Conservation (phyloP, 2,797 vertebrate genomes). For the Emys orbicularis region DNA sequence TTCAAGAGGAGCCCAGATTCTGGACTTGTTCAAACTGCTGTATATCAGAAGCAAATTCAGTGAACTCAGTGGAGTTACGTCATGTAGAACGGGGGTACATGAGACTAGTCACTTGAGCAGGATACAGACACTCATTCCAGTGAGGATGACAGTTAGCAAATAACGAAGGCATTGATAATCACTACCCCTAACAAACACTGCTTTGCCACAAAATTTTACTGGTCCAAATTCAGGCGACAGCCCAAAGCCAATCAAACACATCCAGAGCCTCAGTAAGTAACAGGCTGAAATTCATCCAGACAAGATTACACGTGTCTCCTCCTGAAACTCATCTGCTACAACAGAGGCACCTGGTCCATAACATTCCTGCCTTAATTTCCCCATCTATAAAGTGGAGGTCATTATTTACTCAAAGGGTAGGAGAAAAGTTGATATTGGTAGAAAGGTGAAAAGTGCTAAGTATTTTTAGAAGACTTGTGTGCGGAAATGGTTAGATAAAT, state of each 20-base stretch:
- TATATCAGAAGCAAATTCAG: neutral
- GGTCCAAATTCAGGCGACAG: neutral
- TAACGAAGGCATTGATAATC: neutral
- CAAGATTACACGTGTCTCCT: neutral
- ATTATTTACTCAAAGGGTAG: neutral
- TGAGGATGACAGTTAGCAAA: neutral
- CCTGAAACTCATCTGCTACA: neutral
- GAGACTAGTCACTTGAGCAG: neutral
- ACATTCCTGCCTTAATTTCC: neutral
- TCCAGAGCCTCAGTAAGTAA: neutral
- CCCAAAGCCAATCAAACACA: neutral
- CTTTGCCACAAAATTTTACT: neutral
- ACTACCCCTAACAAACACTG: neutral
- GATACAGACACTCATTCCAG: neutral
- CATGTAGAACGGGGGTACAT: neutral
- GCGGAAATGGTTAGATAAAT: constrained; percentile 48
- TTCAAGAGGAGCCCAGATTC: neutral
- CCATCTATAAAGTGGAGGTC: neutral
- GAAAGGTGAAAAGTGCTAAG: neutral
- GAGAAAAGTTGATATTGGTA: neutral
- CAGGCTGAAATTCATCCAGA: neutral
- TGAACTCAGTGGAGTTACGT: neutral
- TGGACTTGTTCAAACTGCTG: neutral
- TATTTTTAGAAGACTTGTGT: constrained; percentile 23
- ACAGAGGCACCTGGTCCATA: neutral